Evolutionary conservation across 1,140 invertebrate genomes (phyloP), one percentile per base, ranked within the genome.

Genomic region (Colletes latitarsis): DNA sequence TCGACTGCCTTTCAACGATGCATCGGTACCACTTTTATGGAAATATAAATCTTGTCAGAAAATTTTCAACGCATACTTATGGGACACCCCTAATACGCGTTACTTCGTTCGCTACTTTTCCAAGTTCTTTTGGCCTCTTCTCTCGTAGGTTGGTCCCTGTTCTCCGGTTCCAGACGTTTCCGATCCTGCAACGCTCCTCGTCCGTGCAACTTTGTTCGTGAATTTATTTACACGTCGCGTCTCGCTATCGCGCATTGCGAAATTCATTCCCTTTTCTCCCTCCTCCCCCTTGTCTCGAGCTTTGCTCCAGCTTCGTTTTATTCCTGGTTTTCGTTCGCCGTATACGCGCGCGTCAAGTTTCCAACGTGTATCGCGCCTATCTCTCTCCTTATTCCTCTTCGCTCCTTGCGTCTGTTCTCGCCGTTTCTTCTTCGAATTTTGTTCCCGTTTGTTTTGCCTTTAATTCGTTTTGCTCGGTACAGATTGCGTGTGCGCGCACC

Each of bases 381-480:
- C 10, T 46, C 4, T 10, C 14, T 17, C 10, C 17, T 15, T 30
- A 43, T 62, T 46, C 46, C 30, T n/a, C 8, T n/a, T 46, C n/a
- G 41, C n/a, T 6, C 17, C 9, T 17, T 9, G 15, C 3, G 4
- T 9, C 41, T 41, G 5, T 49, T 3, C 49, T 43, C 9, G 49
- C 21, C 14, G 15, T 30, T 53, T 41, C 60, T 41, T 14, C 41
- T 10, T 77, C 53, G 53, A 77, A 77, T 49, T 77, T 77, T 43
- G 6, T 60, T 69, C 74, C 30, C 41, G 41, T 69, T 77, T 69
- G 53, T 77, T 69, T 69, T 39, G 43, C 21, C 21, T 43, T 39
- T 5, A 9, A 77, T 46, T 58, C 66, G 66, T 49, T 46, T 39
- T 69, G 66, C 53, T 77, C 66, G 74, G 58, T 58, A 58, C 14